Evolutionary conservation across 2,113 vertebrate genomes (phyloP).

Genomic region (Pardalotus punctatus): DNA sequence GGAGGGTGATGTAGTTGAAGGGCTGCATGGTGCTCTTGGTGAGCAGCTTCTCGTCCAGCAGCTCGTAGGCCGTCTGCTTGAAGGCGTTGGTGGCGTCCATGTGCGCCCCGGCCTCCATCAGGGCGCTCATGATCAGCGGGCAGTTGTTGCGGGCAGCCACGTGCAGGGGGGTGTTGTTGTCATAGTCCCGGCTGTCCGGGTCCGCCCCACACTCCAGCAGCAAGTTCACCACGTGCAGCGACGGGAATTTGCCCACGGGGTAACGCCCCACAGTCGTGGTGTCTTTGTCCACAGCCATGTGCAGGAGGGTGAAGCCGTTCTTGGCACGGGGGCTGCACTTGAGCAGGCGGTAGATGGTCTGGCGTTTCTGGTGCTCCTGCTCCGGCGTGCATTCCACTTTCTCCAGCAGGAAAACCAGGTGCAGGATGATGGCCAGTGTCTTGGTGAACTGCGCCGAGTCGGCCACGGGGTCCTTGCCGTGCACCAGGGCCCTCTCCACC

Average conservation of each 20-base stretch:
- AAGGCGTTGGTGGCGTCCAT: slow-evolving; percentile 91
- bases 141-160: slow-evolving; percentile 84
- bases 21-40: slow-evolving; percentile 86
- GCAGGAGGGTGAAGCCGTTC: slow-evolving; percentile 86
- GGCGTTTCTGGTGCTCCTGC: slow-evolving; percentile 91
- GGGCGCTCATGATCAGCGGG: slow-evolving; percentile 85
- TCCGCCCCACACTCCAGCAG: slow-evolving; percentile 91
- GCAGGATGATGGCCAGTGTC: slow-evolving; percentile 90
- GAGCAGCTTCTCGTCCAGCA: slow-evolving; percentile 87
- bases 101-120: slow-evolving; percentile 87
- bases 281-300: slow-evolving; percentile 93
- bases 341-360: slow-evolving; percentile 88
- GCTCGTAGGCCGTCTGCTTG: slow-evolving; percentile 87
- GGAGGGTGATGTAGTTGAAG: slow-evolving; percentile 89
- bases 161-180: slow-evolving; percentile 94
- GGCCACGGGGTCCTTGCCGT: slow-evolving; percentile 80
- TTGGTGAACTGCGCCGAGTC: slow-evolving; percentile 91
- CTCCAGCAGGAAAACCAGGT: slow-evolving; percentile 89
- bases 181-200: slow-evolving; percentile 88
- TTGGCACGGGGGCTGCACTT: slow-evolving; percentile 88
- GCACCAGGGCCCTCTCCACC: slow-evolving; percentile 87
- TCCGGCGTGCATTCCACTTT: slow-evolving; percentile 85
- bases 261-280: slow-evolving; percentile 92
- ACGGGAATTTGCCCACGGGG: slow-evolving; percentile 92
- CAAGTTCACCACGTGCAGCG: slow-evolving; percentile 82